A percentile compares a stretch with the other conserved stretches of the same genome.
Conservation (phyloP, 37 sponge, comb jelly and placozoan genomes). For the Ephydatia muelleri region DNA sequence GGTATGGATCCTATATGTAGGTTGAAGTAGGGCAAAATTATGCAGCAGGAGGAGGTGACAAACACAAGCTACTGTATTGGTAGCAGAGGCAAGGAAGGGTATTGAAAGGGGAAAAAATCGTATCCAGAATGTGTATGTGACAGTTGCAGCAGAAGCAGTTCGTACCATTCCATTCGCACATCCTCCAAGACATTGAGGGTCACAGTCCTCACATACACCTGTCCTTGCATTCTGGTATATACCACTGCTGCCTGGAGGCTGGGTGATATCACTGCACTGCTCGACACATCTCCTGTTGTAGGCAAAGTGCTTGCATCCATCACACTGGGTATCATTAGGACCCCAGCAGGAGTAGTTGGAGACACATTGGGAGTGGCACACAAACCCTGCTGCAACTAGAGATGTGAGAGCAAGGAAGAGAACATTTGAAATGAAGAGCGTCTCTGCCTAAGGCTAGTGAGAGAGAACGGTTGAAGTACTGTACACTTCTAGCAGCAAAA, state of each 20-base stretch:
- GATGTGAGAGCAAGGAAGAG: background rate
- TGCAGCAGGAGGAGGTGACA: background rate
- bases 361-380: slow-evolving; percentile 68
- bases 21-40: background rate
- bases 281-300: slow-evolving; percentile 52
- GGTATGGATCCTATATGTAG: slow-evolving; percentile 40
- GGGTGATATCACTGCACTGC: slow-evolving; percentile 40
- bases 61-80: background rate
- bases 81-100: background rate
- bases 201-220: slow-evolving; percentile 47
- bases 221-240: slow-evolving; percentile 27
- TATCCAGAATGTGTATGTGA: background rate
- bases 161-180: slow-evolving; percentile 29
- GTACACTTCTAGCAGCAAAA: too few species aligned
- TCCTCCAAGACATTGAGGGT: slow-evolving; percentile 55
- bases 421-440: background rate
- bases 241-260: slow-evolving; percentile 5
- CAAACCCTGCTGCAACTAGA: slow-evolving; percentile 24
- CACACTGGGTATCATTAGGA: slow-evolving; percentile 59
- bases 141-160: background rate
- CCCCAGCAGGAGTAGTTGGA: slow-evolving; percentile 69
- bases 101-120: background rate
- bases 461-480: background rate
- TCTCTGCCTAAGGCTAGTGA: slow-evolving; percentile 3
- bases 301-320: slow-evolving; percentile 56